Evolutionary conservation across 2,888 invertebrate species (phyloP).

Genomic region (Athrips mouffetella): DNA sequence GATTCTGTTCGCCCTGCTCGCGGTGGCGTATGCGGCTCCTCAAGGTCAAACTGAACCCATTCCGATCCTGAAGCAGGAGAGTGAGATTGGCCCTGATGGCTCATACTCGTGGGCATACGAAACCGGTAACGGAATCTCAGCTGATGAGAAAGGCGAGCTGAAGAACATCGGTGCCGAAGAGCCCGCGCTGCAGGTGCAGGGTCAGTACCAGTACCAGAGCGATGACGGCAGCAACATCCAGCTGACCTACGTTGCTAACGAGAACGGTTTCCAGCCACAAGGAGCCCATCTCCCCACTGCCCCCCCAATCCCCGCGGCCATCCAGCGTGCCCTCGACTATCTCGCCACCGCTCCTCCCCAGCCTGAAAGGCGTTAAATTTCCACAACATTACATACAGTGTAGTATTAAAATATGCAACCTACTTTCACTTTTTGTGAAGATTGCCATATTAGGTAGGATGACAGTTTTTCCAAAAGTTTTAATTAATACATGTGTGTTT

Average conservation of each 20-base stretch:
- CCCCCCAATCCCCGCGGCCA: conserved; percentile 84
- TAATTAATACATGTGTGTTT: too few relatives aligned
- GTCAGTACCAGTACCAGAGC: conserved; percentile 80
- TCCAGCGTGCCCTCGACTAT: conserved; percentile 81
- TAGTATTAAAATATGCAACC: conserved; percentile 21
- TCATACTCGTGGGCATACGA: conserved; percentile 78
- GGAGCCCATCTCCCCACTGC: conserved; percentile 81
- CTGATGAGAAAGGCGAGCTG: conserved; percentile 74
- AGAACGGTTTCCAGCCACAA: conserved; percentile 83
- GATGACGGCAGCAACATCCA: conserved; percentile 80
- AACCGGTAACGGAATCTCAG: conserved; percentile 81
- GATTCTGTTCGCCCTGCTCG: conserved; percentile 59
- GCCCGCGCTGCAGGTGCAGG: conserved; percentile 76
- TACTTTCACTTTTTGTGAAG: background rate
- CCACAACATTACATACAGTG: conserved; percentile 3
- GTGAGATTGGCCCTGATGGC: conserved; percentile 78
- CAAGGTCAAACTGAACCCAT: conserved; percentile 55
- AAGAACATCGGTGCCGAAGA: conserved; percentile 76
- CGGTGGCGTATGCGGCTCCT: conserved; percentile 59
- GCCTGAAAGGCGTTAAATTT: conserved; percentile 42
- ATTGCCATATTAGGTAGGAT: background rate
- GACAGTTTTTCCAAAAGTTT: background rate
- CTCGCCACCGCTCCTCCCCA: conserved; percentile 81
- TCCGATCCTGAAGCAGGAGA: conserved; percentile 75
- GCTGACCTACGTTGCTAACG: conserved; percentile 82